Base-by-base conservation (phyloP, 2,113 vertebrate genomes). In the Cyprinodon tularosa region DNA sequence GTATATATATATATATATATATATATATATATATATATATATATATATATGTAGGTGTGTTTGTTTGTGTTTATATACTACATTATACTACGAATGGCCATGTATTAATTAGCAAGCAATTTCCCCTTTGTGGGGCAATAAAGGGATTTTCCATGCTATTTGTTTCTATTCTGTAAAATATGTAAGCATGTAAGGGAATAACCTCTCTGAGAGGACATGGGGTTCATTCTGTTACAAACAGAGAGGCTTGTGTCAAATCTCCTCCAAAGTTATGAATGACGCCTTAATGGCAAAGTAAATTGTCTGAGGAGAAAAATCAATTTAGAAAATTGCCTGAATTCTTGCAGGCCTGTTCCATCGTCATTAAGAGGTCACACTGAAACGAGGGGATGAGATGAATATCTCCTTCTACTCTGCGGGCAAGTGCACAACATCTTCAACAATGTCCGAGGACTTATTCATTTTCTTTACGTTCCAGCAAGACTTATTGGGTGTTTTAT, bases 241-340 rank as follows among this genome's bases (percentile, higher is more conserved):
- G 79, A 62, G 37, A 70, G 40, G 62, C 66, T 65, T 50, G 64
- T 65, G 76, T 80, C 78, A 82, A 90, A 86, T 83, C 86, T 80
- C 61, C 73, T 76, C 76, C 72, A 85, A 89, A 88, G 83, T 91
- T 92, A 90, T 90, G 87, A 89, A 88, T 90, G 86, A 83, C 38
- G 39, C 74, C 78, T 73, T 85, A 86, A 91, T 80, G 74, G 84
- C 78, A 83, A 84, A 90, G 86, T 76, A 89, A 94, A 92, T 94
- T 64, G 82, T 92, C 91, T 75, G 76, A 83, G 88, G 88, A 90
- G 75, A 84, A 91, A 94, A 92, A 94, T 94, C 91, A 84, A 93
- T 94, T 93, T 89, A 80, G 89, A 91, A 93, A 93, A 94, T 94
- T 91, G 89, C 89, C 91, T 77, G 81, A 93, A 92, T 92, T 94